A percentile compares a stretch with the other conserved stretches of the same genome.
Conservation (phyloP, 2,113 vertebrate genomes). For the Sceloporus tristichus region DNA sequence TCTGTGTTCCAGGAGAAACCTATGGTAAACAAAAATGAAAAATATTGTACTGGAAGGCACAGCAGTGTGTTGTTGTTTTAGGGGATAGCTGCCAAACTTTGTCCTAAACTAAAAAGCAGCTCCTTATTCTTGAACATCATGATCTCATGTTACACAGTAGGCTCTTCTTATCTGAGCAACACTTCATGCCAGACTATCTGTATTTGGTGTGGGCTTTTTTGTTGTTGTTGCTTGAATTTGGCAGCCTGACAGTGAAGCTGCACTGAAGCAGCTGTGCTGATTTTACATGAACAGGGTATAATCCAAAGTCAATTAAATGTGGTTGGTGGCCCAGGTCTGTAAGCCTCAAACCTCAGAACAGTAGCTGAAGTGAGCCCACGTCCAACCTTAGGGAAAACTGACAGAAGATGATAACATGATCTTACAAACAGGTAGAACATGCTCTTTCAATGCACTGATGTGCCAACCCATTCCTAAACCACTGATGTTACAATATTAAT, state of each 20-base stretch:
- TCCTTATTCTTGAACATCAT: not conserved
- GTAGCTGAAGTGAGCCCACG: not conserved
- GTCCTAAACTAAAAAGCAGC: not conserved
- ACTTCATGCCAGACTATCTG: not conserved
- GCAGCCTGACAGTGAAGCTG: not conserved
- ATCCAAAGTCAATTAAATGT: not conserved
- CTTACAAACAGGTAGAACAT: not conserved
- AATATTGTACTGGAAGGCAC: not conserved
- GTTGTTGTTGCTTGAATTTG: not conserved
- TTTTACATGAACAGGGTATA: not conserved
- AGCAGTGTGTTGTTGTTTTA: not conserved
- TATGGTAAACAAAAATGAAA: not conserved
- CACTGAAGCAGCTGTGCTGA: not conserved
- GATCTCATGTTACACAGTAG: not conserved
- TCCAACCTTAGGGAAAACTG: not conserved
- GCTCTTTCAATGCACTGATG: not conserved
- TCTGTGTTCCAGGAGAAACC: not conserved
- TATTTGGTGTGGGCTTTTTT: not conserved
- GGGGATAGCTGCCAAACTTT: not conserved
- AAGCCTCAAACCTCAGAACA: slow-evolving; percentile 1
- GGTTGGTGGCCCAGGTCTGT: not conserved
- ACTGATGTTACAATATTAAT: not conserved
- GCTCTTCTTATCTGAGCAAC: not conserved
- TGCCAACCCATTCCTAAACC: not conserved
- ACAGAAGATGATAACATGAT: slow-evolving; percentile 4